Conservation (phyloP, 2,797 vertebrate species). For the Alauda arvensis region DNA sequence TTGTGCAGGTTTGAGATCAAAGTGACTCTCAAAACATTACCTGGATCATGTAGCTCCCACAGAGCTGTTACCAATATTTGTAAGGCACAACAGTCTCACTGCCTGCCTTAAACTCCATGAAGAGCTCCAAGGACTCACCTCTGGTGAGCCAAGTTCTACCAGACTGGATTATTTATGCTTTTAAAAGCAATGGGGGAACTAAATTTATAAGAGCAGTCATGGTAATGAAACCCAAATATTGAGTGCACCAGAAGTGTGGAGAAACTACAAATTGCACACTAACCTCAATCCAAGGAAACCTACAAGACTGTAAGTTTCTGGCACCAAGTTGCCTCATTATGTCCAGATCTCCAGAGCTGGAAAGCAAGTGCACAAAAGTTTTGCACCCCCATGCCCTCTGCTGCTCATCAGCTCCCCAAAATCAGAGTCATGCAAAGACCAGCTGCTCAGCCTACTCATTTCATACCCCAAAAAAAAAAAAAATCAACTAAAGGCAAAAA, state of each 20-base stretch:
- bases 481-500: neutral
- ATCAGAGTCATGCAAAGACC: conserved; percentile 7
- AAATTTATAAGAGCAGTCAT: conserved; percentile 17
- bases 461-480: neutral
- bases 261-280: conserved; percentile 26
- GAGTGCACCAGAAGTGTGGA: conserved; percentile 35
- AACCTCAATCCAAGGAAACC: conserved; percentile 54
- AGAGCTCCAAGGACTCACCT: neutral
- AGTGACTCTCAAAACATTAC: neutral
- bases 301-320: conserved; percentile 45
- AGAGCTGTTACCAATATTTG: neutral
- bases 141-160: neutral
- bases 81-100: conserved; percentile 1
- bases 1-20: neutral
- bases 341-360: conserved; percentile 43
- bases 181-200: neutral
- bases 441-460: neutral
- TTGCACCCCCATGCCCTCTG: conserved; percentile 22
- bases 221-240: conserved; percentile 9
- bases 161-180: neutral
- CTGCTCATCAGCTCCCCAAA: conserved; percentile 32
- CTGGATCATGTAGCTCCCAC: neutral
- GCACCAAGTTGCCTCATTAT: conserved; percentile 52
- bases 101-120: conserved; percentile 7
- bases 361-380: conserved; percentile 49